These are phyloP conservation scores for Trichechus manatus DNA, from an alignment of 2,113 vertebrate genomes.

Conservation along the genomic window DNA sequence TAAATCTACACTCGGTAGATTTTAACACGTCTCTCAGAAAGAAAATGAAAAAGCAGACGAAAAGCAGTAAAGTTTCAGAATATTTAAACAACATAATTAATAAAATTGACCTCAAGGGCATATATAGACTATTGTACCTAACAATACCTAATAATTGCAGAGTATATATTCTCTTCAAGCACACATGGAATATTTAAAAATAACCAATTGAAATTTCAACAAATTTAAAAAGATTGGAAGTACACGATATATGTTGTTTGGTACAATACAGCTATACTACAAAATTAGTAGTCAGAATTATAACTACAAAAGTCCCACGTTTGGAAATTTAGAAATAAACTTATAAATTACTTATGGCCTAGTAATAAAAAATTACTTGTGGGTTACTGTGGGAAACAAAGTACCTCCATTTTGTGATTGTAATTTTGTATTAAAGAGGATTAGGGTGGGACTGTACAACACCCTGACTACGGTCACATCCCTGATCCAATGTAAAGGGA, in stretches of 20 bases:
- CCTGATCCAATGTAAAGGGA: no score
- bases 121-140: not conserved
- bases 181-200: not conserved
- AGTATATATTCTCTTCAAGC: slow-evolving; percentile 9
- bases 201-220: not conserved
- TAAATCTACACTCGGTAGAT: not conserved
- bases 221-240: not conserved
- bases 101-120: not conserved
- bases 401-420: no score
- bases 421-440: no score
- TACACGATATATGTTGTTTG: not conserved
- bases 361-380: not conserved
- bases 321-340: slow-evolving; percentile 19
- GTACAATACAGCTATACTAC: not conserved
- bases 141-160: not conserved
- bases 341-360: not conserved
- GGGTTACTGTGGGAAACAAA: not conserved
- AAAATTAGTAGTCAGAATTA: not conserved
- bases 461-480: no score
- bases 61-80: not conserved
- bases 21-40: not conserved
- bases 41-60: not conserved
- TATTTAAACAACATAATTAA: not conserved
- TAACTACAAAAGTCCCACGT: not conserved
- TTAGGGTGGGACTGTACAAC: no score